Evolutionary conservation across 2,113 vertebrate genomes (phyloP).

Genomic region (Laticauda colubrina): DNA sequence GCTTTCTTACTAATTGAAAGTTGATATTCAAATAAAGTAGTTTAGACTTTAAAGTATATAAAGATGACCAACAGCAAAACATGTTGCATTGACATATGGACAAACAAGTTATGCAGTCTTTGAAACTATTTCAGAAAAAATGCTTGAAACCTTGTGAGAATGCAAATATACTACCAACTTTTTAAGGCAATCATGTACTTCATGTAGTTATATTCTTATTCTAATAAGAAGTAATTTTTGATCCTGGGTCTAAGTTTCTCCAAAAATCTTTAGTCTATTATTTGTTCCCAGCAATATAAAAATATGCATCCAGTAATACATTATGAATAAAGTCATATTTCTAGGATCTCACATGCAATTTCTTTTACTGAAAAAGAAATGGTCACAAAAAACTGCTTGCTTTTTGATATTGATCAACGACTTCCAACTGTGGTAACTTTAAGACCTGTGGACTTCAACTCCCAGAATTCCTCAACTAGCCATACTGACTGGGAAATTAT

Average conservation of each 20-base stretch:
- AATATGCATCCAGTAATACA: background rate
- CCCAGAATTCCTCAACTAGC: background rate
- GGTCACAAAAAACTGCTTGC: background rate
- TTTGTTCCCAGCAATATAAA: background rate
- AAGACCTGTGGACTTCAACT: background rate
- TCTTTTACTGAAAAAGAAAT: background rate
- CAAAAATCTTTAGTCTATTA: background rate
- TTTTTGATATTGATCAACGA: background rate
- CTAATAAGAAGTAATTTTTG: background rate
- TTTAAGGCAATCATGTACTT: background rate
- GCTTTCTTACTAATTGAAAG: background rate
- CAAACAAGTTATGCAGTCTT: background rate
- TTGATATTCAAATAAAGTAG: background rate
- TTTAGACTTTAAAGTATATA: background rate
- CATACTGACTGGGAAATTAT: background rate
- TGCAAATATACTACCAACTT: background rate
- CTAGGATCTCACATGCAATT: background rate
- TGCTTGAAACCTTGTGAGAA: background rate
- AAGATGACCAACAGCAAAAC: background rate
- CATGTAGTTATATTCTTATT: background rate
- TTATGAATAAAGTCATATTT: background rate
- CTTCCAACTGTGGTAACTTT: background rate
- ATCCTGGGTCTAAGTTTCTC: background rate
- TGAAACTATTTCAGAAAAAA: background rate
- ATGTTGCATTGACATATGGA: background rate